Evolutionary conservation across 2,888 invertebrate species (phyloP), one percentile per base, ranked within the genome.

Genomic region (Epirrhoe tristata): DNA sequence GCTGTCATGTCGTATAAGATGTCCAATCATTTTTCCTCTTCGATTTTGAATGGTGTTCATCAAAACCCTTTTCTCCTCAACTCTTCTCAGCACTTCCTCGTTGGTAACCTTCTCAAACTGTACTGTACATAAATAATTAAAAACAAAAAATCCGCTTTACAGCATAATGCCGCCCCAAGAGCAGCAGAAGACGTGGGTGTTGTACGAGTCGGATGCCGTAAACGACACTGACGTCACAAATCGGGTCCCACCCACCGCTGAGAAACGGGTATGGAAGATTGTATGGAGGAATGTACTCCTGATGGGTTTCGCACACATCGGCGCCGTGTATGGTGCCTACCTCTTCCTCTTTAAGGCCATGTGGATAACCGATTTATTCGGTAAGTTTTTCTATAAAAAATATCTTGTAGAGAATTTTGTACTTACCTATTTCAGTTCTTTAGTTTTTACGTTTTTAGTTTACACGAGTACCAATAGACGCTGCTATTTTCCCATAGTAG

Each of bases 271-370:
- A 77, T 79, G 94, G 72, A 84, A 94, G 76, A 91, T 97, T 48
- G 98, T 98, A 0, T 98, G 98, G 98, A 94, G 96, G 73, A 98
- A 98, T 80, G 96, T 98, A 17, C 89, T 96, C 0, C 90, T 96
- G 1, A 97, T 98, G 83, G 87, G 88, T 0, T 94, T 95, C 69
- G 94, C 98, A 58, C 98, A 98, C 81, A 36, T 94, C 46, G 96
- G 95, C 0, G 96, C 96, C 0, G 73, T 97, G 0, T 97, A 97
- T 77, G 98, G 98, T 39, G 84, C 95, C 0, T 97, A 96, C 83
- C 91, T 97, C 5, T 93, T 95, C 81, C 83, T 97, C 12, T 94
- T 96, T n/a, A 95, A 96, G 50, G 96, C 97, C 3, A 96, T 95
- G 93, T 93, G 96, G 89, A 82, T 84, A 34, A 97, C 97, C 0